Conservation (phyloP, 2,113 vertebrate species). For the Serinus canaria region DNA sequence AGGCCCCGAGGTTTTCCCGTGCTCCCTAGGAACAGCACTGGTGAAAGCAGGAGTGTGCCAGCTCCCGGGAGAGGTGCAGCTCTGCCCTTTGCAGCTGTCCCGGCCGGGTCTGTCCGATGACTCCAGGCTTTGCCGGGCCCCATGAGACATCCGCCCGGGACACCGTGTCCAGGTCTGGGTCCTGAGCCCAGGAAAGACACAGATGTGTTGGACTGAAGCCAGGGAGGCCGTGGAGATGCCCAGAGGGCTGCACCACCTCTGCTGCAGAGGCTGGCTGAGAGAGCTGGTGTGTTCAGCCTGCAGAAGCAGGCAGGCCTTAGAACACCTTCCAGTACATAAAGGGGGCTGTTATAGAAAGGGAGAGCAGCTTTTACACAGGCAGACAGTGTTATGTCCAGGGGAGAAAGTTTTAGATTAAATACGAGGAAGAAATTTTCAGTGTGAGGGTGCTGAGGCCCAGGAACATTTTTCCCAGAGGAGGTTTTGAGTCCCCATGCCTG, state of each 20-base stretch:
- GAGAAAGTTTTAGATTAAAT: background rate
- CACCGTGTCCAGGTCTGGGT: background rate
- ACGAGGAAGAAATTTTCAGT: background rate
- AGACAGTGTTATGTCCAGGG: background rate
- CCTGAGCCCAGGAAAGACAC: background rate
- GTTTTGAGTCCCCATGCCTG: background rate
- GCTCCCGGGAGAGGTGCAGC: background rate
- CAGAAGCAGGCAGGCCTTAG: background rate
- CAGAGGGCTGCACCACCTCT: background rate
- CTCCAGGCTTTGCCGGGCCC: background rate
- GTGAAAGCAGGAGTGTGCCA: background rate
- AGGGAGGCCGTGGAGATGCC: background rate
- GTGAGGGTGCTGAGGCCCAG: background rate
- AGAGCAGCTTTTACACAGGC: background rate
- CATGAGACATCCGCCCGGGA: background rate
- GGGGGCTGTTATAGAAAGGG: background rate
- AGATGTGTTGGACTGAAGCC: background rate
- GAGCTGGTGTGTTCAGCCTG: background rate
- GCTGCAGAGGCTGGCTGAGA: background rate
- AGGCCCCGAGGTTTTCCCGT: background rate
- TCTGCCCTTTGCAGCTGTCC: background rate
- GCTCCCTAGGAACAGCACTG: background rate
- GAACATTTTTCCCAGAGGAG: background rate
- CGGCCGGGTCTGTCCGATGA: accelerated
- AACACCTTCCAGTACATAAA: background rate